Evolutionary conservation across 2,888 invertebrate species (phyloP), one percentile per base, ranked within the genome.

Genomic region (Busseola fusca): DNA sequence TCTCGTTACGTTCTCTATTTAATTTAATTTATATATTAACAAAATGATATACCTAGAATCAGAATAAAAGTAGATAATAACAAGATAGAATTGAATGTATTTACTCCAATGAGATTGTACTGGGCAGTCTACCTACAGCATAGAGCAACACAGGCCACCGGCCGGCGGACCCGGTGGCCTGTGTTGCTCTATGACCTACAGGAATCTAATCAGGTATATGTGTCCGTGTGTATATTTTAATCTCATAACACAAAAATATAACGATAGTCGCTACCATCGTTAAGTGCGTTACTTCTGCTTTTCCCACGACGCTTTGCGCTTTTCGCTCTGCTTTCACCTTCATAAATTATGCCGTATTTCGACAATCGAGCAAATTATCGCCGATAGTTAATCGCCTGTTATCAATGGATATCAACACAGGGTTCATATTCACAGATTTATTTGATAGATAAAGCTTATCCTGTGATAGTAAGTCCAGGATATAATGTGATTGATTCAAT

Each of bases 371-470:
- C 14, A 58, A 57, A 80, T 71, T 62, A 64, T 69, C 68, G 10
- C 54, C 25, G 60, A 73, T 60, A 64, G 45, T 71, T 64, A 79
- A 79, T 80, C 79, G 65, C n/a, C 18, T 27, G 18, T 40, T 80
- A 80, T 83, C 80, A 52, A 59, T 37, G 58, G 56, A 83, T 75
- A 83, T 74, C 70, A 71, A 80, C 54, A 58, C 34, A 52, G 62
- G 45, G 54, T 64, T 70, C 59, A 62, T 69, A 75, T 70, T 72
- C 66, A 58, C 57, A 69, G 81, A 83, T 80, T 83, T 60, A 66
- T 71, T 64, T 67, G 57, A 7, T 27, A 83, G 81, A 83, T 83
- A 80, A 71, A 25, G 63, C 64, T 80, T 72, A 83, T 80, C 80
- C 71, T n/a, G 50, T 34, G 69, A 69, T 75, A 69, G 52, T 66